Evolutionary conservation across 2,888 invertebrate genomes (phyloP).

Genomic region (Xestia ashworthii): DNA sequence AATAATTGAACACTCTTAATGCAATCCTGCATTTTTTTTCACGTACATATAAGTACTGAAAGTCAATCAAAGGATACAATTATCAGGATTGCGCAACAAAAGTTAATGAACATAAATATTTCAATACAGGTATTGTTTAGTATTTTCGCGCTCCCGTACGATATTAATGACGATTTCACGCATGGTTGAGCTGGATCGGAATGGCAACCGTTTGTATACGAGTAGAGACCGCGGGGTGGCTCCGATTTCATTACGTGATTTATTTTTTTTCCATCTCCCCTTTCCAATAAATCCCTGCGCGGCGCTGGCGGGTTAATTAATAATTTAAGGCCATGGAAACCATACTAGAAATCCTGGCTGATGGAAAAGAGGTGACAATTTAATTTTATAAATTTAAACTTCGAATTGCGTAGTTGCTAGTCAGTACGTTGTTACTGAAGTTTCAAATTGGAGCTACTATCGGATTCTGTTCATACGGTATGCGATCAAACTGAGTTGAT

Average conservation of each 20-base stretch:
- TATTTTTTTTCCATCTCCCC: constrained; percentile 83
- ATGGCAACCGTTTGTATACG: constrained; percentile 80
- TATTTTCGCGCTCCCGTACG: constrained; percentile 70
- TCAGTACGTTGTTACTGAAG: constrained; percentile 22
- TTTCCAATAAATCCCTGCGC: constrained; percentile 84
- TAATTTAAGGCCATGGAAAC: constrained; percentile 82
- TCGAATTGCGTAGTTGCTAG: constrained; percentile 37
- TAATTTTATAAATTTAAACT: constrained; percentile 62
- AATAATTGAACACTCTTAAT: neutral
- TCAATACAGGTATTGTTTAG: constrained; percentile 54
- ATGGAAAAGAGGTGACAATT: constrained; percentile 73
- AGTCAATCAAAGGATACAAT: neutral
- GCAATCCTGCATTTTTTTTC: neutral
- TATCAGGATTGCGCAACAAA: constrained; percentile 4
- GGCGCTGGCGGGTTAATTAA: constrained; percentile 86
- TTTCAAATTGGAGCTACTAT: constrained; percentile 46
- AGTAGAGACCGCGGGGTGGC: constrained; percentile 74
- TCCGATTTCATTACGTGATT: constrained; percentile 87
- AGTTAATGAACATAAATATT: constrained; percentile 32
- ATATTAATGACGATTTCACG: constrained; percentile 87
- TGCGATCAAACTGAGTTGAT: constrained; percentile 42
- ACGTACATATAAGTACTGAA: neutral
- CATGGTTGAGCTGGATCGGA: constrained; percentile 76
- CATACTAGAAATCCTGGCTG: constrained; percentile 67
- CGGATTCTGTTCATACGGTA: constrained; percentile 49